Evolutionary conservation across 2,888 invertebrate genomes (phyloP), one percentile per base, ranked within the genome.

Genomic region (Deilephila elpenor): DNA sequence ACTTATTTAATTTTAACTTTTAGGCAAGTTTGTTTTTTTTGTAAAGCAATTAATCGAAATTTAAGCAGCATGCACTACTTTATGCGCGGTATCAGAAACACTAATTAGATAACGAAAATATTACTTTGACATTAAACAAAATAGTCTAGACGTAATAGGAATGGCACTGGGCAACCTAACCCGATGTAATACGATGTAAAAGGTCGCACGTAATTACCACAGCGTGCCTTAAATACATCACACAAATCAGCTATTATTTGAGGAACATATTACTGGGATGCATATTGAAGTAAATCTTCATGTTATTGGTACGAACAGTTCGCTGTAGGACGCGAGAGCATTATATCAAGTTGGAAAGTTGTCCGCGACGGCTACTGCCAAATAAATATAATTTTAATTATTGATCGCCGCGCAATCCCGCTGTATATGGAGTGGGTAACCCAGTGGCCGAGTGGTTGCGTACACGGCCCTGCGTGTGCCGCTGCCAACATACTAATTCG

Each of bases 391-490:
- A 71, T 77, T 82, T 80, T 79, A 83, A 80, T 82, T 72, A 80
- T 56, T 78, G 78, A 79, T 78, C 76, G 76, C 76, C 76, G 78
- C 79, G 80, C 78, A 78, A 78, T 79, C 77, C 76, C 74, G 71
- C 81, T 84, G 82, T 83, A 83, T 83, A 85, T 76, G 85, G 84
- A 71, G 71, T 80, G 79, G 75, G 84, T 86, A 87, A 84, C 87
- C 86, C 84, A 86, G 83, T 86, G 85, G 83, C 87, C 86, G 84
- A 85, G 78, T 83, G 82, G 77, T 80, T 82, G 80, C 80, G 81
- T 78, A 74, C 73, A 74, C 74, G 79, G 74, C 75, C 75, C 78
- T 75, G 75, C 75, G 73, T 79, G 71, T 74, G 74, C 74, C 71
- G 51, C 72, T 59, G 70, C 73, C 71, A 70, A 67, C 56, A 60